These are phyloP conservation scores for Maniola jurtina DNA, from an alignment of 1,140 invertebrate species.

Conservation along the genomic window DNA sequence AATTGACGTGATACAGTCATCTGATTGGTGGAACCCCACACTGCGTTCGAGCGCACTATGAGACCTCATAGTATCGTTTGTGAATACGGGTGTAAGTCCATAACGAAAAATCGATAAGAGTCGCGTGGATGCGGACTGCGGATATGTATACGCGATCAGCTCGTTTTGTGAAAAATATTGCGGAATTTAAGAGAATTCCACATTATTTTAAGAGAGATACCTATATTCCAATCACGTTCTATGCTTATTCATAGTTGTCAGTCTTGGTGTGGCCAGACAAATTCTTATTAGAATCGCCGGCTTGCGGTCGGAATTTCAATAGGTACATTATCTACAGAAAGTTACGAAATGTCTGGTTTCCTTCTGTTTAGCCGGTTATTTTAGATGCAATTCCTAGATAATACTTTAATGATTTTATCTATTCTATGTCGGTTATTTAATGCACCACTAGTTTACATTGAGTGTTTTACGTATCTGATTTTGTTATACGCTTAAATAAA, in stretches of 20 bases:
- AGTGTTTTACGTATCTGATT: neutral
- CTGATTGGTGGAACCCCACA: no score
- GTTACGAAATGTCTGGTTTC: constrained; percentile 11
- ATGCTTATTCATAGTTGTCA: constrained; percentile 16
- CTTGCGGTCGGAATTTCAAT: constrained; percentile 18
- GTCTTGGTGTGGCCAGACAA: constrained; percentile 17
- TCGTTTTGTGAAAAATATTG: no score
- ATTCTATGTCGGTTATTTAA: neutral
- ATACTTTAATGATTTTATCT: neutral
- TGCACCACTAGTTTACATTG: neutral
- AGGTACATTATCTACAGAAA: neutral
- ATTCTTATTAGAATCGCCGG: constrained; percentile 18
- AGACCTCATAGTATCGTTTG: no score
- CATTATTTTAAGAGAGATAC: constrained; percentile 4
- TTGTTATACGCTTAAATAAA: neutral
- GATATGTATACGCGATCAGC: no score
- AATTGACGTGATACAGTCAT: no score
- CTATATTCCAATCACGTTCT: constrained; percentile 18
- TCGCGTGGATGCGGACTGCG: no score
- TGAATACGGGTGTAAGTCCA: no score
- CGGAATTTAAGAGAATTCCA: neutral
- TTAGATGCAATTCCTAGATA: neutral
- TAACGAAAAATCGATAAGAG: no score
- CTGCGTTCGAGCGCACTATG: no score
- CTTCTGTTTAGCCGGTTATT: constrained; percentile 1